A percentile compares a stretch with the other conserved stretches of the same genome.
Evolutionary conservation across 2,888 invertebrate genomes (phyloP).

Genomic region (Scaptodrosophila latifasciaeformis): DNA sequence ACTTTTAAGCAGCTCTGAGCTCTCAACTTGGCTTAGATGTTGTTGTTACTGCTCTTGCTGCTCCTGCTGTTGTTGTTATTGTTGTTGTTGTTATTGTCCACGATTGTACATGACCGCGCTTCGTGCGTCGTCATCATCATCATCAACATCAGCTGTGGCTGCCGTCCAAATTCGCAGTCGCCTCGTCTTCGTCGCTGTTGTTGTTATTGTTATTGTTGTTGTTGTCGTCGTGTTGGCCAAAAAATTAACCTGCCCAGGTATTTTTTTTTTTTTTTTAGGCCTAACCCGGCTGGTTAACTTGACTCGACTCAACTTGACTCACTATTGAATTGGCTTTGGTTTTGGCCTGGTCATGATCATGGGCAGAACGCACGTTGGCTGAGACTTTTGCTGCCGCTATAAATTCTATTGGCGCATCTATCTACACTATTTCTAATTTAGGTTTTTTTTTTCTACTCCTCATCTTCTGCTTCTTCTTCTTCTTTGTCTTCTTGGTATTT

Average conservation of each 20-base stretch:
- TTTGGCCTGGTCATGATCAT: conserved; percentile 45
- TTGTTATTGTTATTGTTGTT: neutral
- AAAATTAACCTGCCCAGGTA: conserved; percentile 62
- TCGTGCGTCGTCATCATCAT: conserved; percentile 65
- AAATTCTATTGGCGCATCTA: conserved; percentile 68
- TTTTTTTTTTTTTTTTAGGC: too few species aligned
- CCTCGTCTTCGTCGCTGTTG: too few species aligned
- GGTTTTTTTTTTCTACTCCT: conserved; percentile 34
- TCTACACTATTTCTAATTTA: conserved; percentile 70
- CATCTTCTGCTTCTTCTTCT: conserved; percentile 7
- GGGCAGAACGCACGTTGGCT: conserved; percentile 39
- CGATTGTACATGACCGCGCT: conserved; percentile 21
- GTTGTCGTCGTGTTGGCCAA: conserved; percentile 45
- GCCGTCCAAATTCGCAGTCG: too few species aligned
- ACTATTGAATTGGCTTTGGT: too few species aligned
- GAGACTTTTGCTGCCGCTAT: conserved; percentile 42
- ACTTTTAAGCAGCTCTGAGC: conserved; percentile 44
- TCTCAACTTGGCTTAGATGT: conserved; percentile 33
- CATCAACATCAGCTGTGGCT: conserved; percentile 35
- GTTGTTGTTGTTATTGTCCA: neutral
- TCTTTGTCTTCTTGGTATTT: conserved; percentile 38
- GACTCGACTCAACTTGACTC: too few species aligned
- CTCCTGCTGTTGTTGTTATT: neutral
- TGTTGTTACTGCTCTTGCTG: conserved; percentile 5
- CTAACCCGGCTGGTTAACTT: neutral